Evolutionary conservation across 2,797 vertebrate species (phyloP), one percentile per base, ranked within the genome.

Genomic region (Bradypodion ventrale): DNA sequence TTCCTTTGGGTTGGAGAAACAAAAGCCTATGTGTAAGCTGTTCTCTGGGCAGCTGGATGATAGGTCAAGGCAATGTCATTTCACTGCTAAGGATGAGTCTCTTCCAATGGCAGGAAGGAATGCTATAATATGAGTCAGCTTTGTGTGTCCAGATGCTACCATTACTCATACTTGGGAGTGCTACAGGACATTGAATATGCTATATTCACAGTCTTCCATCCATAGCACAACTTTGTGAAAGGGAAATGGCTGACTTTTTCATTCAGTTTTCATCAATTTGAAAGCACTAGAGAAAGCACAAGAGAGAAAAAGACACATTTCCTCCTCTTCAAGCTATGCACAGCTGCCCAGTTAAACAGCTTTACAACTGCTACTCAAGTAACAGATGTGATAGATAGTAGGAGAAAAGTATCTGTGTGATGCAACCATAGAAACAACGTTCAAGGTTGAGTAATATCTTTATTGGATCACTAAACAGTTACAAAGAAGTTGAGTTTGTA

Each of bases 31-130:
- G 94, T 95, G 90, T 93, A 93, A 95, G 89, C 90, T 90, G 76
- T 92, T 93, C 80, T 93, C 84, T 89, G 91, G 93, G 93, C 95
- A 96, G 95, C 95, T 96, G 96, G 93, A 91, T 92, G 92, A 90
- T 93, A 94, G 96, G 95, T 96, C 95, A 95, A 92, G 89, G 92
- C 93, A 94, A 92, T 91, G 95, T 94, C 94, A 94, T 91, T 92
- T 96, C 90, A 94, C 93, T 93, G 87, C 2, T 87, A 93, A 86
- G 87, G 91, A 90, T 85, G 74, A 73, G 87, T 89, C 93, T 89
- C 86, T 95, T 96, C 94, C 89, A 95, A 87, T 91, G 84, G 89
- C 88, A 94, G 88, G 91, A 92, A 95, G 88, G 94, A 94, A 93
- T 89, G 85, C 88, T 89, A 87, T 84, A 88, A 88, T 82, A 95